Evolutionary conservation across 2,113 vertebrate genomes (phyloP).

Genomic region (Austrofundulus limnaeus): DNA sequence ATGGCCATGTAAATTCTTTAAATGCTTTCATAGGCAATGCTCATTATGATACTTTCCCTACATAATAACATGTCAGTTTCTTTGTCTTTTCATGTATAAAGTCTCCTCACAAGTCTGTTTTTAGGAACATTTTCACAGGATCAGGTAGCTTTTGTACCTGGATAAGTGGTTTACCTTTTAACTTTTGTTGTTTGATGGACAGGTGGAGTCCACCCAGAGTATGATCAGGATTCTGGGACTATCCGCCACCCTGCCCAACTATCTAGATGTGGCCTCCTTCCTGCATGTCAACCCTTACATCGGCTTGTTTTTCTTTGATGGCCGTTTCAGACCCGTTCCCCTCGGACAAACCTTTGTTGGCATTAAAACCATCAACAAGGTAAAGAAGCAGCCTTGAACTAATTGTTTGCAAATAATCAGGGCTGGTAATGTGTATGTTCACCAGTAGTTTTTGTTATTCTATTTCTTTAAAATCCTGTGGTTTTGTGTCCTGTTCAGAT

Average conservation of each 20-base stretch:
- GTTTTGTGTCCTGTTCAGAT: slow-evolving; percentile 76
- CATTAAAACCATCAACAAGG: slow-evolving; percentile 93
- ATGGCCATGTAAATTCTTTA: too few relatives aligned
- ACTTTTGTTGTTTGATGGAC: slow-evolving; percentile 9
- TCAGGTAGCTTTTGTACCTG: background rate
- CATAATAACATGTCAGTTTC: too few relatives aligned
- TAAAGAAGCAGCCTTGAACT: slow-evolving; percentile 56
- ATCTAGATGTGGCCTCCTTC: slow-evolving; percentile 93
- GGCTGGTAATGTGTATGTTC: background rate
- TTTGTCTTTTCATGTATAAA: too few relatives aligned
- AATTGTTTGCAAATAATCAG: background rate
- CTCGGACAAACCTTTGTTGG: slow-evolving; percentile 95
- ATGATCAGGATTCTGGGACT: slow-evolving; percentile 98
- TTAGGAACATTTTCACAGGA: background rate
- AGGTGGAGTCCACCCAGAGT: slow-evolving; percentile 98
- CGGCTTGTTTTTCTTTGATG: slow-evolving; percentile 96
- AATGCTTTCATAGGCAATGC: too few relatives aligned
- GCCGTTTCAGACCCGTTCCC: slow-evolving; percentile 94
- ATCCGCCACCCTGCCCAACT: slow-evolving; percentile 96
- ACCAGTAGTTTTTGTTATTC: too few relatives aligned
- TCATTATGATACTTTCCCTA: too few relatives aligned
- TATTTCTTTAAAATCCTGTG: too few relatives aligned
- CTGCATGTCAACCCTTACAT: slow-evolving; percentile 95
- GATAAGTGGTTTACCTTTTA: background rate
- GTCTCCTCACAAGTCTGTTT: background rate